Conservation (phyloP, 2,797 vertebrate genomes). For the Pteropus rufus region DNA sequence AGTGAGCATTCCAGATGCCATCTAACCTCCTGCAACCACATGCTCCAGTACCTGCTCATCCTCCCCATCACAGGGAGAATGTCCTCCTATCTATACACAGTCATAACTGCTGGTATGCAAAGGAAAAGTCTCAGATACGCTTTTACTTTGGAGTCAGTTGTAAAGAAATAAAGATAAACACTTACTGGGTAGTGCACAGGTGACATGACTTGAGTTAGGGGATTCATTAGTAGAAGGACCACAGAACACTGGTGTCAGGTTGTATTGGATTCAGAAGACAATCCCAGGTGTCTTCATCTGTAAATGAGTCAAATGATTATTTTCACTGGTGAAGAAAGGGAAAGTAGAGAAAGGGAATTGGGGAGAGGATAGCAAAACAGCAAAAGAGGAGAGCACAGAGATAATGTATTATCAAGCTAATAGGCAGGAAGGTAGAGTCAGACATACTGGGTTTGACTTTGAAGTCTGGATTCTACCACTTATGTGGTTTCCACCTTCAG, state of each 20-base stretch:
- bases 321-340: neutral
- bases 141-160: neutral
- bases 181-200: neutral
- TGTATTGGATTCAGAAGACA: neutral
- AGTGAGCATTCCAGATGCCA: neutral
- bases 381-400: neutral
- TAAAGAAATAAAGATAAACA: neutral
- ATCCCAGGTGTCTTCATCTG: neutral
- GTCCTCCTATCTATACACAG: neutral
- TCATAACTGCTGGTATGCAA: neutral
- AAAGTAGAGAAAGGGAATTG: neutral
- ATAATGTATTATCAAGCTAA: neutral
- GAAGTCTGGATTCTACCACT: neutral
- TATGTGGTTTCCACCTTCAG: neutral
- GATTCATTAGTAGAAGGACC: neutral
- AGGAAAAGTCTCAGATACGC: neutral
- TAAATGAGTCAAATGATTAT: neutral
- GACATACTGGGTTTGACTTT: neutral
- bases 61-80: neutral
- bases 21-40: neutral
- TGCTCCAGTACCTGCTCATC: conserved; percentile 10
- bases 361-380: neutral
- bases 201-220: neutral
- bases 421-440: neutral
- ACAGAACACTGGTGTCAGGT: neutral